These are phyloP conservation scores for Eptatretus burgeri DNA, from an alignment of 2,113 vertebrate genomes.

Conservation along the genomic window DNA sequence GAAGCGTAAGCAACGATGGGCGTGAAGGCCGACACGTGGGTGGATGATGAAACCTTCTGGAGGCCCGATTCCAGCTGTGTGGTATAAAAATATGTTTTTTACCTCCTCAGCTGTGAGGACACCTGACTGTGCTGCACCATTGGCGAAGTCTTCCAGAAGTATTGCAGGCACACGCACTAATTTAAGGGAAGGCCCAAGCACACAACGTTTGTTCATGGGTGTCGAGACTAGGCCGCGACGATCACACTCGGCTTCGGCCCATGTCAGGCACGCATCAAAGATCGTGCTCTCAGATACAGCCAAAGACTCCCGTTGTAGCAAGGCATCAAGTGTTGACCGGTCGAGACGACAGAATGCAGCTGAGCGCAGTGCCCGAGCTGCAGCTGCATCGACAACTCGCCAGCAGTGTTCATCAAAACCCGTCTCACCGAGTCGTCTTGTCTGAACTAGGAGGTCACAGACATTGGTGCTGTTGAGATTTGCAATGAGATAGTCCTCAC, in stretches of 20 bases:
- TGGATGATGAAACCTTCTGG: neutral
- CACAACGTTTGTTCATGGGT: neutral
- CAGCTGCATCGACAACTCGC: neutral
- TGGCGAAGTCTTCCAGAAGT: constrained; percentile 1
- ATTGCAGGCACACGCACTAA: constrained; percentile 2
- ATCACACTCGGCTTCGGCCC: constrained; percentile 3
- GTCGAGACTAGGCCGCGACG: neutral
- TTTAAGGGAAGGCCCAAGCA: neutral
- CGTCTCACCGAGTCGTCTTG: neutral
- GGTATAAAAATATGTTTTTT: constrained; percentile 2
- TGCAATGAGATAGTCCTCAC: neutral
- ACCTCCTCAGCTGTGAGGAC: constrained; percentile 2
- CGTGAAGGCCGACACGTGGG: neutral
- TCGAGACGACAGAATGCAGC: constrained; percentile 2
- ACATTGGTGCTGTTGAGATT: neutral
- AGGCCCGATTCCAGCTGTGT: neutral
- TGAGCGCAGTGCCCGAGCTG: constrained; percentile 1
- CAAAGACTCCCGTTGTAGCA: neutral
- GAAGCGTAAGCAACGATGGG: neutral
- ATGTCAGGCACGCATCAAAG: neutral
- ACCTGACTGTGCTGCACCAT: constrained; percentile 4
- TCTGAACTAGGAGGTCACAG: constrained; percentile 1
- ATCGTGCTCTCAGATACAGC: neutral
- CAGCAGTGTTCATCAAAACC: neutral
- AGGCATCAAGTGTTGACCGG: neutral